These are phyloP conservation scores for Trachurus trachurus DNA, from an alignment of 2,797 vertebrate genomes.

Conservation along the genomic window DNA sequence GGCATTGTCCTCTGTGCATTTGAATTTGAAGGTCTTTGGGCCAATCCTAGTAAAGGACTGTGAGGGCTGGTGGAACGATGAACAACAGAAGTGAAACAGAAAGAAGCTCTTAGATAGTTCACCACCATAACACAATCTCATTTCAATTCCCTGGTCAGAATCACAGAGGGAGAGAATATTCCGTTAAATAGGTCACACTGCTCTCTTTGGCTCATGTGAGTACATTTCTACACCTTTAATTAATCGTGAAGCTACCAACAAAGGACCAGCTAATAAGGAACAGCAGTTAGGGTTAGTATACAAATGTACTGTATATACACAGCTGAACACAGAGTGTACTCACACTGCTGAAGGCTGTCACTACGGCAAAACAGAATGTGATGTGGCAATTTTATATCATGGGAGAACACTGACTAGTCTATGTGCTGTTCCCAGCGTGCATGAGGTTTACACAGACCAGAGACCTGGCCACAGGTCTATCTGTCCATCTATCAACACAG, in stretches of 20 bases:
- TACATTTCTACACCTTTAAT: constrained; percentile 49
- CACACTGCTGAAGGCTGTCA: background rate
- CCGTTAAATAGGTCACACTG: constrained; percentile 55
- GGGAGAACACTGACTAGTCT: background rate
- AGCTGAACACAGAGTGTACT: background rate
- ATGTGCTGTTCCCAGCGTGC: background rate
- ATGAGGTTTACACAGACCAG: background rate
- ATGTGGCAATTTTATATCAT: too few relatives aligned
- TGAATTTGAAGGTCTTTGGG: background rate
- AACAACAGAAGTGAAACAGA: constrained; percentile 6
- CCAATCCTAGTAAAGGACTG: background rate
- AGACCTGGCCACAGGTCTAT: background rate
- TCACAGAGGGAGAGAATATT: background rate
- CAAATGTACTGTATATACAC: constrained; percentile 21
- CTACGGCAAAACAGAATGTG: background rate
- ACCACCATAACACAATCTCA: constrained; percentile 22
- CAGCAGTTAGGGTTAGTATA: background rate
- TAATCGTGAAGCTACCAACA: constrained; percentile 39
- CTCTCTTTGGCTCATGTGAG: constrained; percentile 25
- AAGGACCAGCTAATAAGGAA: background rate
- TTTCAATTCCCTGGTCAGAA: background rate
- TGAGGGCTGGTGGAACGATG: background rate
- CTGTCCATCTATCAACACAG: too few relatives aligned
- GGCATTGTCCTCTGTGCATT: background rate
- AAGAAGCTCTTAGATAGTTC: background rate